Conservation (phyloP, 1,140 invertebrate species). For the Limonius californicus region DNA sequence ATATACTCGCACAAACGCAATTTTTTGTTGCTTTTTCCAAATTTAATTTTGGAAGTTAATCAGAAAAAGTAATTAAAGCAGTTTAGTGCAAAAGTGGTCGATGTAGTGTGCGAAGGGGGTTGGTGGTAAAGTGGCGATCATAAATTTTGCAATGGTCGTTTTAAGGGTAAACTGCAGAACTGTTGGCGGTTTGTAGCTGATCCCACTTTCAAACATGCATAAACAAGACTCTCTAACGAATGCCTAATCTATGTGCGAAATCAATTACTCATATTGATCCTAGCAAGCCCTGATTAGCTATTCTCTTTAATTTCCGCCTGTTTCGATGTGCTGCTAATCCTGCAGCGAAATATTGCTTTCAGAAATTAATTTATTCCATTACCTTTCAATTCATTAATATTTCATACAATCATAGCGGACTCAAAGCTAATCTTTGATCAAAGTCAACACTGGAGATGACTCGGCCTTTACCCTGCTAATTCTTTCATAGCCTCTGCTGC, state of each 20-base stretch:
- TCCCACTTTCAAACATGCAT: not conserved
- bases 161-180: too few relatives aligned
- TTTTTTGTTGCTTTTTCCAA: too few relatives aligned
- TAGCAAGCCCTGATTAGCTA: constrained; percentile 40
- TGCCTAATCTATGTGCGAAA: constrained; percentile 12
- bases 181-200: not conserved
- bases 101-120: too few relatives aligned
- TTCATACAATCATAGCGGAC: constrained; percentile 45
- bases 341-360: constrained; percentile 47
- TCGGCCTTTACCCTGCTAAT: constrained; percentile 22
- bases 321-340: constrained; percentile 23
- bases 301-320: constrained; percentile 45
- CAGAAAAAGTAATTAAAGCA: too few relatives aligned
- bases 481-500: constrained; percentile 18
- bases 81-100: too few relatives aligned
- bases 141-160: too few relatives aligned
- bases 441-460: constrained; percentile 28
- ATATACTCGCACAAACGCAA: too few relatives aligned
- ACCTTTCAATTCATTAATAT: constrained; percentile 49
- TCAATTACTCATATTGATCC: constrained; percentile 35
- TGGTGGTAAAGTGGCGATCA: too few relatives aligned
- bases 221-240: constrained; percentile 12
- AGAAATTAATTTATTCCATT: constrained; percentile 51
- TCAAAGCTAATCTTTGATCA: constrained; percentile 38
- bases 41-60: too few relatives aligned